A percentile compares a stretch with the other conserved stretches of the same genome.
These are phyloP conservation scores for Lamellibrachia luymesi DNA, from an alignment of 1,140 invertebrate species.

Conservation along the genomic window DNA sequence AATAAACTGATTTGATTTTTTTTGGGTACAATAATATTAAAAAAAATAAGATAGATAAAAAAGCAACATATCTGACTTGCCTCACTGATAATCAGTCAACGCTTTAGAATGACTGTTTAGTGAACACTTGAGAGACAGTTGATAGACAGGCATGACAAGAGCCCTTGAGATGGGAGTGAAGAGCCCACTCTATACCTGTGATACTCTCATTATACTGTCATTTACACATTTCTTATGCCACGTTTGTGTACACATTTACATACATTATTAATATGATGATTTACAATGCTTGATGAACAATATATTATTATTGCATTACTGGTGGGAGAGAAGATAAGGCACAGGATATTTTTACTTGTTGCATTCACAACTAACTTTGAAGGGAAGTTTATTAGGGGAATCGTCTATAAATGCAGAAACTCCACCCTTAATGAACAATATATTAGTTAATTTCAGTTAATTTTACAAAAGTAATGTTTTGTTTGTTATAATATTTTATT, in stretches of 20 bases:
- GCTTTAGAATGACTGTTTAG: not conserved
- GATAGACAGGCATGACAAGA: not conserved
- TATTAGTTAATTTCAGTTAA: not conserved
- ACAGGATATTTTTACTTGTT: not conserved
- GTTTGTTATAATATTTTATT: not conserved
- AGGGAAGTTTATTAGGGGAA: no score
- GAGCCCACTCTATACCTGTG: not conserved
- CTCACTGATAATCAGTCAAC: not conserved
- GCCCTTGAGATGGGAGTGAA: not conserved
- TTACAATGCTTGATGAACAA: not conserved
- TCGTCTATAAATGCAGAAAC: not conserved
- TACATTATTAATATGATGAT: not conserved
- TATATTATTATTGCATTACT: not conserved
- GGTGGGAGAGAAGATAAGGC: not conserved
- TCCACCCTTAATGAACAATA: not conserved
- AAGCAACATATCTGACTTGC: not conserved
- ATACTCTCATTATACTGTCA: not conserved
- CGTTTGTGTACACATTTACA: not conserved
- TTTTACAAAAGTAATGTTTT: not conserved
- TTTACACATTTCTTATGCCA: not conserved
- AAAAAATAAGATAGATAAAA: no score
- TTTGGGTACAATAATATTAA: no score
- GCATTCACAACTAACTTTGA: not conserved
- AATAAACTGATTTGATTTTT: no score
- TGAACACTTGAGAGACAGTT: not conserved